Base-by-base conservation (phyloP, 1,140 invertebrate species). In the Arctopsyche grandis region DNA sequence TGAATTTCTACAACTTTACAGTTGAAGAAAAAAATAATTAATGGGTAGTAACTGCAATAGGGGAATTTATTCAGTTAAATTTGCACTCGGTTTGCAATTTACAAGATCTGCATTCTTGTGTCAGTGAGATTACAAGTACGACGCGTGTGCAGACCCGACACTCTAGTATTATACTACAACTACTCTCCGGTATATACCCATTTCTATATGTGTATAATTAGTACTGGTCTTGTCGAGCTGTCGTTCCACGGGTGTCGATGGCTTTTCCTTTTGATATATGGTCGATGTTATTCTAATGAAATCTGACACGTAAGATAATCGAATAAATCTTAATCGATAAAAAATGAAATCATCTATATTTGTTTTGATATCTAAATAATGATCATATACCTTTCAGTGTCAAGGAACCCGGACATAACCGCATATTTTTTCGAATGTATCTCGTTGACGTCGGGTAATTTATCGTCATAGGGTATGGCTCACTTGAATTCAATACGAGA, bases 401-500 rank as follows among this genome's bases (percentile, higher is more conserved):
- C 79, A 66, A 44, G 56, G 75, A 78, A 78, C 79, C 79, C 79
- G 79, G 79, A 80, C 74, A 76, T 22, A 24, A 26, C 14, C 14
- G n/a, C 21, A 58, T 24, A 48, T 58, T 75, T 78, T 78, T 70
- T 77, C 66, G 74, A 77, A 43, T 26, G n/a, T 38, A 66, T 70
- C 63, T 73, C 73, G 60, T 77, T 76, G 24, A 12, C n/a, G 29
- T 4, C 29, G 29, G 48, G 75, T 74, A 80, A 77, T 80, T 80
- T 80, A 80, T 74, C 43, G 56, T 80, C 79, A 80, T 80, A 80
- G 56, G 58, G 60, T 46, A 77, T 52, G 69, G 75, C 79, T 78
- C 69, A 78, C 69, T 78, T 78, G 70, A 77, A 80, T 80, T 77
- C 75, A 77, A 69, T 73, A 46, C 79, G 75, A 21, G 26, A 58